A percentile compares a stretch with the other conserved stretches of the same genome.
These are phyloP conservation scores for Denticeps clupeoides DNA, from an alignment of 2,797 vertebrate species.

Conservation along the genomic window DNA sequence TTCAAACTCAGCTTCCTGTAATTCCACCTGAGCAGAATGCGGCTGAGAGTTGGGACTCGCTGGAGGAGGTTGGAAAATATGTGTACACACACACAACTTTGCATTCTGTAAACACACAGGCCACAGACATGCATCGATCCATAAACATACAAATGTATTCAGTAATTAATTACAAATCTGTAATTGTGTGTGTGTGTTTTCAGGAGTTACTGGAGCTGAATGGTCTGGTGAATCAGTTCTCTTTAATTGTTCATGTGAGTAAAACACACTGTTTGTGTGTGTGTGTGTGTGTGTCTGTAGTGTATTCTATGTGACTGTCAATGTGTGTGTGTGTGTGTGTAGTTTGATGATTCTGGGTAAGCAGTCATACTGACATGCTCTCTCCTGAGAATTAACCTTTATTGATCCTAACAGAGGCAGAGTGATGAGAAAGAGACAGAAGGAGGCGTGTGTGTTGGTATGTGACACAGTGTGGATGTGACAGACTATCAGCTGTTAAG, in stretches of 20 bases:
- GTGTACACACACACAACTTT: not conserved
- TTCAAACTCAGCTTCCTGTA: slow-evolving; percentile 64
- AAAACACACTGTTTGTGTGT: slow-evolving; percentile 16
- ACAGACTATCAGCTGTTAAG: slow-evolving; percentile 24
- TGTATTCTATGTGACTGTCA: not conserved
- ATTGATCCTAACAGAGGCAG: slow-evolving; percentile 31
- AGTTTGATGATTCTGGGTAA: slow-evolving; percentile 14
- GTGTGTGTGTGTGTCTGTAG: not conserved
- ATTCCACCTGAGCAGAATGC: slow-evolving; percentile 83
- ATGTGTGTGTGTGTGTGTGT: not conserved
- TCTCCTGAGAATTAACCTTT: slow-evolving; percentile 25
- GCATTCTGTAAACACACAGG: not conserved
- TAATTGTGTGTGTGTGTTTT: slow-evolving; percentile 19
- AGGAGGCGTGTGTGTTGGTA: slow-evolving; percentile 9
- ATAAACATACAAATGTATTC: not conserved
- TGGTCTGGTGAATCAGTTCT: slow-evolving; percentile 82
- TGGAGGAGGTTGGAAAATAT: slow-evolving; percentile 70
- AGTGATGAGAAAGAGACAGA: no score
- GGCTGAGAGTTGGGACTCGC: slow-evolving; percentile 81
- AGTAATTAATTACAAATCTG: not conserved
- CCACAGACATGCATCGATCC: not conserved
- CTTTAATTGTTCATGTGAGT: slow-evolving; percentile 83
- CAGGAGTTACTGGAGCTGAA: slow-evolving; percentile 82
- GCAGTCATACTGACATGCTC: slow-evolving; percentile 27
- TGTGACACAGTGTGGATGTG: slow-evolving; percentile 21